These are phyloP conservation scores for Orthosia incerta DNA, from an alignment of 2,888 invertebrate genomes.

Conservation along the genomic window DNA sequence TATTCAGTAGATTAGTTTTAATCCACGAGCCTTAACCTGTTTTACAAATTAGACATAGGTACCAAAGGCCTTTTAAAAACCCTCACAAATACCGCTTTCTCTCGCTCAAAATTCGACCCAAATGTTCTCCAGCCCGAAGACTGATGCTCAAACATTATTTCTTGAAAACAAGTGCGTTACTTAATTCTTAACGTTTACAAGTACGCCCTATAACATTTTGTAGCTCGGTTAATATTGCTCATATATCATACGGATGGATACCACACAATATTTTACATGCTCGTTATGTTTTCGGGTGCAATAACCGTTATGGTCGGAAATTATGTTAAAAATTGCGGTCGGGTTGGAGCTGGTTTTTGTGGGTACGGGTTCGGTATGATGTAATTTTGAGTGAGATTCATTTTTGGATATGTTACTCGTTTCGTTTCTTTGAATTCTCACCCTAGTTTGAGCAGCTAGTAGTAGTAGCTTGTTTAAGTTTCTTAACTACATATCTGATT, in stretches of 20 bases:
- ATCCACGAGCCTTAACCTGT: not conserved
- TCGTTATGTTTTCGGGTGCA: slow-evolving; percentile 76
- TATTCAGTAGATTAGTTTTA: not conserved
- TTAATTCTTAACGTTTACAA: slow-evolving; percentile 57
- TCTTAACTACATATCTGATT: too few relatives aligned
- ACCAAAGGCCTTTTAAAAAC: not conserved
- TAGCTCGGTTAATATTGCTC: slow-evolving; percentile 67
- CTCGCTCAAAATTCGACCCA: slow-evolving; percentile 21
- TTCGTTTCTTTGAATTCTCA: too few relatives aligned
- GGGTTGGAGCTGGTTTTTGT: not conserved
- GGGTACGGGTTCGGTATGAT: slow-evolving; percentile 47
- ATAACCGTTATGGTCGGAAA: slow-evolving; percentile 73
- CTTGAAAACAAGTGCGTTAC: slow-evolving; percentile 51
- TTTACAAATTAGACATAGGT: not conserved
- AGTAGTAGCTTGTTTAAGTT: too few relatives aligned
- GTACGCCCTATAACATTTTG: slow-evolving; percentile 56
- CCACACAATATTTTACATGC: slow-evolving; percentile 74
- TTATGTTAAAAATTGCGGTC: slow-evolving; percentile 63
- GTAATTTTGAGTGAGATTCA: not conserved
- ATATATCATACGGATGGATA: slow-evolving; percentile 71
- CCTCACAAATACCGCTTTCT: slow-evolving; percentile 7
- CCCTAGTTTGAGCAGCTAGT: too few relatives aligned
- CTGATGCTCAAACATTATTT: slow-evolving; percentile 55
- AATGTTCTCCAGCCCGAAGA: slow-evolving; percentile 42
- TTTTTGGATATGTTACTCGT: too few relatives aligned